A percentile compares a stretch with the other conserved stretches of the same genome.
These are phyloP conservation scores for Tamandua tetradactyla DNA, from an alignment of 2,797 vertebrate genomes.

Conservation along the genomic window DNA sequence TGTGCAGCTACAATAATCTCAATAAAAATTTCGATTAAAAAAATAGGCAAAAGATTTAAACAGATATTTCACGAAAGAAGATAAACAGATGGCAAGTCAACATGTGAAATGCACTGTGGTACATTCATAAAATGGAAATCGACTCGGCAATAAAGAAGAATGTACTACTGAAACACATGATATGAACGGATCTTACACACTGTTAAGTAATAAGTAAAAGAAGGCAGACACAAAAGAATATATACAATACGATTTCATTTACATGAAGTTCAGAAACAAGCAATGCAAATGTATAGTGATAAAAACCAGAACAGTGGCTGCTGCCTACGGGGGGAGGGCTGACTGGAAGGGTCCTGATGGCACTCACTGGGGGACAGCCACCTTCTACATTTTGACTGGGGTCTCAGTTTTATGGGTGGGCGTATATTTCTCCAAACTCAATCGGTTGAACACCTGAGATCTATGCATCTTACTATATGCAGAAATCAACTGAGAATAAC, in stretches of 20 bases:
- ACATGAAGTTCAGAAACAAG: not conserved
- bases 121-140: not conserved
- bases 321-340: not conserved
- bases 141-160: not conserved
- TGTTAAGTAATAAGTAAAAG: conserved; percentile 31
- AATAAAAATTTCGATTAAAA: conserved; percentile 21
- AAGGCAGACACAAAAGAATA: not conserved
- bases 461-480: not conserved
- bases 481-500: not conserved
- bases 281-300: not conserved
- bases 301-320: conserved; percentile 12
- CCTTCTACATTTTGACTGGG: not conserved
- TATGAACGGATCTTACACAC: not conserved
- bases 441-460: not conserved
- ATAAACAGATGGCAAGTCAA: not conserved
- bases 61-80: not conserved
- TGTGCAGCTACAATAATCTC: conserved; percentile 15
- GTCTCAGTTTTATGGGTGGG: not conserved
- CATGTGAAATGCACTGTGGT: not conserved
- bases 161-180: not conserved
- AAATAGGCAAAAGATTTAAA: conserved; percentile 33
- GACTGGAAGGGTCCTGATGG: not conserved
- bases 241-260: not conserved
- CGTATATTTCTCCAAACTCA: not conserved
- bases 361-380: not conserved